These are phyloP conservation scores for Dasyurus viverrinus DNA, from an alignment of 2,113 vertebrate species.

Conservation along the genomic window DNA sequence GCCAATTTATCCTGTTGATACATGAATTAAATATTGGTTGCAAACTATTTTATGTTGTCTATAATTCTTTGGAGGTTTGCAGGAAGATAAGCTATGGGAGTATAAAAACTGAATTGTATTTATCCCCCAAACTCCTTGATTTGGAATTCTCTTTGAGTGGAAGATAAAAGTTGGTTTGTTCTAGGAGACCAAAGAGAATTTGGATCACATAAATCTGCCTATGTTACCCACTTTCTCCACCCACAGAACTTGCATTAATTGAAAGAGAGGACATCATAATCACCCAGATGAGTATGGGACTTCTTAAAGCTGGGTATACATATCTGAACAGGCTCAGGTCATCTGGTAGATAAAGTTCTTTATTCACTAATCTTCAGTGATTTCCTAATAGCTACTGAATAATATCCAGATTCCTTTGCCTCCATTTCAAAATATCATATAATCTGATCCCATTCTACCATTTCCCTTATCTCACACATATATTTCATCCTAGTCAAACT, in stretches of 20 bases:
- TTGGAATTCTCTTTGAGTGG: neutral
- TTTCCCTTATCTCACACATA: neutral
- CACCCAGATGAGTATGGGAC: neutral
- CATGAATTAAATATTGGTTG: too few species aligned
- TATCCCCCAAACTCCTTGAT: too few species aligned
- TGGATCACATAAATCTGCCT: neutral
- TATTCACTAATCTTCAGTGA: neutral
- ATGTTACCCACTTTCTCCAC: neutral
- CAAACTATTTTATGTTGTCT: too few species aligned
- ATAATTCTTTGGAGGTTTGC: too few species aligned
- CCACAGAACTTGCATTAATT: neutral
- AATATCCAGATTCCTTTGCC: neutral
- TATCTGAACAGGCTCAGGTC: neutral
- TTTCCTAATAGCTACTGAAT: neutral
- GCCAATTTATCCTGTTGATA: too few species aligned
- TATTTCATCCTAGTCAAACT: neutral
- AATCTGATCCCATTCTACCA: neutral
- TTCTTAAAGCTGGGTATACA: neutral
- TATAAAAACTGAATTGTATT: too few species aligned
- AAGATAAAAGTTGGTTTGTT: neutral
- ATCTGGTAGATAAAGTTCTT: neutral
- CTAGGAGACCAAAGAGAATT: neutral
- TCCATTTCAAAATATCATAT: neutral
- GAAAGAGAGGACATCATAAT: neutral
- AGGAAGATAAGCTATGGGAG: too few species aligned